These are phyloP conservation scores for Drosophila nikananu DNA, from an alignment of 1,140 invertebrate genomes.

Conservation along the genomic window DNA sequence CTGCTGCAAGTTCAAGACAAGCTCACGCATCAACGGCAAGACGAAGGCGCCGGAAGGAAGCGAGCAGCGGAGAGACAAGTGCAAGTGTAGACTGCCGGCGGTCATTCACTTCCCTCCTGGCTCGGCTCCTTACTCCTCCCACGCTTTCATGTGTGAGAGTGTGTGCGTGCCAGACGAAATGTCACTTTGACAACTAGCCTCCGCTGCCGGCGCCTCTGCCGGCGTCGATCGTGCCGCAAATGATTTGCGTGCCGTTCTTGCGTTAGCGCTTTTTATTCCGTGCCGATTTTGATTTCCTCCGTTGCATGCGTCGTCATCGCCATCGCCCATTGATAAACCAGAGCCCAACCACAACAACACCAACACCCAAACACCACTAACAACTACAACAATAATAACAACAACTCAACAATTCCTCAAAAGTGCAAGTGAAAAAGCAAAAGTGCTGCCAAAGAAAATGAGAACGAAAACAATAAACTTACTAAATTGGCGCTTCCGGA, in stretches of 20 bases:
- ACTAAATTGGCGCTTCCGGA: conserved; percentile 22
- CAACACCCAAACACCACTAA: conserved; percentile 24
- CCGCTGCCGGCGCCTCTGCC: conserved; percentile 9
- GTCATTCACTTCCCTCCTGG: conserved; percentile 53
- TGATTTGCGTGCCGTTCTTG: conserved; percentile 79
- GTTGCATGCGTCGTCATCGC: conserved; percentile 76
- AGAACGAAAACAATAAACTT: conserved; percentile 37
- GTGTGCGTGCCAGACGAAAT: conserved; percentile 47
- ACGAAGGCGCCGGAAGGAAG: conserved; percentile 14
- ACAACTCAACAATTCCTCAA: conserved; percentile 23
- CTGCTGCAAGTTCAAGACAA: conserved; percentile 24
- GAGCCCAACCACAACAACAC: conserved; percentile 36
- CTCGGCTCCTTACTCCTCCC: conserved; percentile 5
- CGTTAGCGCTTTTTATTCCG: conserved; percentile 62
- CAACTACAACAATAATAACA: conserved; percentile 3
- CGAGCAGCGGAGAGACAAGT: conserved; percentile 43
- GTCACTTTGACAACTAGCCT: conserved; percentile 66
- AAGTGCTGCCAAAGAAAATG: conserved; percentile 58
- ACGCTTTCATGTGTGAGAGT: conserved; percentile 1
- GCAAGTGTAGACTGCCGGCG: conserved; percentile 63
- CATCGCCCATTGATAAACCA: conserved; percentile 51
- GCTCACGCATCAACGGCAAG: conserved; percentile 39
- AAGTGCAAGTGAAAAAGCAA: conserved; percentile 71
- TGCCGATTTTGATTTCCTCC: conserved; percentile 69
- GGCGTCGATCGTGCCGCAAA: conserved; percentile 55